Percentiles rank a stretch among this genome's conserved stretches.
Conservation (phyloP, 2,113 vertebrate genomes). For the Notechis scutatus region DNA sequence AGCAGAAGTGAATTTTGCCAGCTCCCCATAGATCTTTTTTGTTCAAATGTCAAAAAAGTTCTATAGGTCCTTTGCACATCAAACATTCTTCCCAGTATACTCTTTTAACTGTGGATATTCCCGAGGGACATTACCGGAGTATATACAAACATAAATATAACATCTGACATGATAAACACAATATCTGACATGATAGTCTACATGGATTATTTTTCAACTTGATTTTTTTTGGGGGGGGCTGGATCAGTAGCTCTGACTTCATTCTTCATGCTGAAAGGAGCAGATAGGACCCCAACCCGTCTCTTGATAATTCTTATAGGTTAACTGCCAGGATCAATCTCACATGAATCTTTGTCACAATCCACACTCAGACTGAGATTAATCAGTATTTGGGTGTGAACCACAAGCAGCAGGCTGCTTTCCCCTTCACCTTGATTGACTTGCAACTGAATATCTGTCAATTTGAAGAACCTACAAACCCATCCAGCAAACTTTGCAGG, state of each 20-base stretch:
- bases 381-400: slow-evolving; percentile 10
- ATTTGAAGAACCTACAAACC: background rate
- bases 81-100: background rate
- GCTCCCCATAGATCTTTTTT: background rate
- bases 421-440: background rate
- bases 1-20: background rate
- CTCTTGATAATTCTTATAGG: background rate
- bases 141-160: no score
- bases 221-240: background rate
- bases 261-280: background rate
- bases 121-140: background rate
- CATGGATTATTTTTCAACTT: background rate
- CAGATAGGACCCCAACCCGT: no score
- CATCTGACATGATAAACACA: background rate
- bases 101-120: background rate
- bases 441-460: background rate
- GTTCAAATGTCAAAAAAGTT: background rate
- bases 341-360: background rate
- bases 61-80: background rate
- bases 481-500: background rate
- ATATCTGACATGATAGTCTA: background rate
- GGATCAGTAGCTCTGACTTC: background rate
- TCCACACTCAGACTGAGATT: background rate
- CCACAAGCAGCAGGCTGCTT: background rate
- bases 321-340: background rate